These are phyloP conservation scores for Catharus ustulatus DNA, from an alignment of 2,797 vertebrate genomes.

Conservation along the genomic window DNA sequence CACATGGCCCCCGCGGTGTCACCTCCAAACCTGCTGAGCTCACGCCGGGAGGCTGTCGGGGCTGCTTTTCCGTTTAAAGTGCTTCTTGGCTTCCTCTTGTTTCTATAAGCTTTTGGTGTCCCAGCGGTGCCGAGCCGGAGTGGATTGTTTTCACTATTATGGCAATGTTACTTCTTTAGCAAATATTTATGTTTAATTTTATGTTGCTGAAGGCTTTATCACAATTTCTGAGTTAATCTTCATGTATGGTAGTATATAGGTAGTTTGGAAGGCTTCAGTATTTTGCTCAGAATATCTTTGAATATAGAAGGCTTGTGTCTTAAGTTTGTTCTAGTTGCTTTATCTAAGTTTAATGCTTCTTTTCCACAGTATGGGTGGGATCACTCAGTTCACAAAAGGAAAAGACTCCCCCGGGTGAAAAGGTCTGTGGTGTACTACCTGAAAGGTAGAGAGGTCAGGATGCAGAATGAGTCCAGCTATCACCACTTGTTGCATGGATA, in stretches of 20 bases:
- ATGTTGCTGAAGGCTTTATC: background rate
- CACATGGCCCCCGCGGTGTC: background rate
- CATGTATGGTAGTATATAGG: background rate
- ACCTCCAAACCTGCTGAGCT: background rate
- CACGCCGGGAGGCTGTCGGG: background rate
- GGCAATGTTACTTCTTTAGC: background rate
- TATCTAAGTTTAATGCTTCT: background rate
- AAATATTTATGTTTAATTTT: background rate
- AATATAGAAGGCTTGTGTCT: background rate
- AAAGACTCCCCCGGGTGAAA: conserved; percentile 84
- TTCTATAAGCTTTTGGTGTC: background rate
- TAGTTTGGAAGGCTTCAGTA: background rate
- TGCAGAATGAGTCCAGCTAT: conserved; percentile 85
- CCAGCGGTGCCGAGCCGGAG: background rate
- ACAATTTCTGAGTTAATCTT: background rate
- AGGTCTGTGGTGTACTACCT: conserved; percentile 91
- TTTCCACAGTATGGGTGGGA: conserved; percentile 76
- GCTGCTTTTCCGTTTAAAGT: too few relatives aligned
- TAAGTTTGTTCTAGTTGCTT: background rate
- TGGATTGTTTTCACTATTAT: background rate
- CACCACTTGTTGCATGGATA: conserved; percentile 86
- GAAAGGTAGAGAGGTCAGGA: conserved; percentile 88
- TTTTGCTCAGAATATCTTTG: background rate
- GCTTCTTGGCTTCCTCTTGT: background rate
- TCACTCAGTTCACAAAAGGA: conserved; percentile 78